Evolutionary conservation across 2,113 vertebrate species (phyloP).

Genomic region (Charadrius vociferus): DNA sequence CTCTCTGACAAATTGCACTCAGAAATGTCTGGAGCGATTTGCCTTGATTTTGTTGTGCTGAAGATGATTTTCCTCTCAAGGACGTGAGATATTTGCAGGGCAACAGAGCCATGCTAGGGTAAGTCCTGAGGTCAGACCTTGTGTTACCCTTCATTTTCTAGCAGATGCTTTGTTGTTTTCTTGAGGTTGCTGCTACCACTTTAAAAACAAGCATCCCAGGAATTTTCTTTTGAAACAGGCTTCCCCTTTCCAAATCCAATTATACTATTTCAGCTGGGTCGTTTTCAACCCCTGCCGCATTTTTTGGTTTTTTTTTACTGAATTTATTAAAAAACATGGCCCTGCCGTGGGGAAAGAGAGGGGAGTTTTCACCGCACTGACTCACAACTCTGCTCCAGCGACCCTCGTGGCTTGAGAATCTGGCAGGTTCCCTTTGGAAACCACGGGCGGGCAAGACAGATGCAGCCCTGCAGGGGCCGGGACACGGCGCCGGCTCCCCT

Average conservation of each 20-base stretch:
- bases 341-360: background rate
- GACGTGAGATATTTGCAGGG: background rate
- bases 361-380: background rate
- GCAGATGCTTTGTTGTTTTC: background rate
- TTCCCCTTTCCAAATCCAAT: conserved; percentile 56
- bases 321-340: background rate
- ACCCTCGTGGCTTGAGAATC: background rate
- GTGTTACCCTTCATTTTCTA: background rate
- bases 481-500: background rate
- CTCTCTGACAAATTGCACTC: background rate
- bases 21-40: background rate
- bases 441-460: accelerated
- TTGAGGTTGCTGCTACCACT: conserved; percentile 25
- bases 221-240: conserved; percentile 67
- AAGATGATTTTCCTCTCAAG: background rate
- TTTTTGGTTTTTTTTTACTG: background rate
- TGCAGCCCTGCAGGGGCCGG: accelerated
- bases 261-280: conserved; percentile 46
- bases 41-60: background rate
- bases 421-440: background rate
- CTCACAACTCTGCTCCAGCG: background rate
- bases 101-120: background rate
- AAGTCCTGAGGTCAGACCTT: background rate
- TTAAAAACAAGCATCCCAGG: conserved; percentile 66
- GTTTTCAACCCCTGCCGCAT: background rate